Percentiles rank a stretch among this genome's conserved stretches.
Evolutionary conservation across 2,113 vertebrate genomes (phyloP).

Genomic region (Anas platyrhynchos): DNA sequence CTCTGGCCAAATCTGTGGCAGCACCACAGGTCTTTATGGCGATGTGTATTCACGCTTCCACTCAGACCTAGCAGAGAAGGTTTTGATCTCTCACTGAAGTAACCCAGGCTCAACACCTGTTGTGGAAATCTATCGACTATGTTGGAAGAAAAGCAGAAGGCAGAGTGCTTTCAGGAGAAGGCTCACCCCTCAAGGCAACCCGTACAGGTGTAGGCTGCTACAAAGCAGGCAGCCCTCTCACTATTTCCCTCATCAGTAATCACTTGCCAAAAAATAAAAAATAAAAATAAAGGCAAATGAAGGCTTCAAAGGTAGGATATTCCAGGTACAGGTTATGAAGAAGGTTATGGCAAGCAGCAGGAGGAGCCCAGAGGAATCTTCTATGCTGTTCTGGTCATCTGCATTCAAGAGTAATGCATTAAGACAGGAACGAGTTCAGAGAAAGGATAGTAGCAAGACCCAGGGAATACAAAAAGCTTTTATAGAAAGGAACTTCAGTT

Average conservation of each 20-base stretch:
- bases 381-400: neutral
- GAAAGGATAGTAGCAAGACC: neutral
- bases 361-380: neutral
- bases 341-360: neutral
- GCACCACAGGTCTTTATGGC: neutral
- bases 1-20: neutral
- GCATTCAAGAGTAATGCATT: neutral
- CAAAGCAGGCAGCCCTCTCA: neutral
- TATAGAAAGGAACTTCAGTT: neutral
- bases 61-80: neutral
- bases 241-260: neutral
- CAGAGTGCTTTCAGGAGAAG: neutral
- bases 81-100: neutral
- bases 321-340: neutral
- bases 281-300: neutral
- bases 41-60: fast-evolving
- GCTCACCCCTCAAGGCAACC: neutral
- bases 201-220: fast-evolving
- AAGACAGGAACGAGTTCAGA: neutral
- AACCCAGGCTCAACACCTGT: neutral
- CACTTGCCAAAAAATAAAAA: neutral
- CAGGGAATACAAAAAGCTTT: neutral
- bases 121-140: neutral
- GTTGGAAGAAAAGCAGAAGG: neutral
- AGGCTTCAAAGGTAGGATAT: neutral